Base-by-base conservation (phyloP, 2,113 vertebrate species). In the Tachuris rubrigastra region DNA sequence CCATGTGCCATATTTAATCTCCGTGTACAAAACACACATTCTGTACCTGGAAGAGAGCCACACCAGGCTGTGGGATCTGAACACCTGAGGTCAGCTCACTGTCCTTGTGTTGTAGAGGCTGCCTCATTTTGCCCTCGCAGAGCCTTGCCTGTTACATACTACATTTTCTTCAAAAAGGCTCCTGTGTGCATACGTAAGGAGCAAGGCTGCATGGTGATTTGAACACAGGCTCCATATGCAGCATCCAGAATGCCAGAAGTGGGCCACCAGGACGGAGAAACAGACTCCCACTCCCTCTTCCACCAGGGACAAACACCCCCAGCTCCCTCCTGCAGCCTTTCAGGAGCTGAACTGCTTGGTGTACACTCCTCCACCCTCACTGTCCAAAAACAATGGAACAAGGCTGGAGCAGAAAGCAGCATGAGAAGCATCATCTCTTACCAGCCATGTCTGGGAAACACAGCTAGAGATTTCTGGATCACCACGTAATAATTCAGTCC, bases 91-190 rank as follows among this genome's bases (percentile, higher is more conserved):
- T 37, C 13, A 5, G 77, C 42, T 79, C 52, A 19, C 27, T 1
- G 10, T 44, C 53, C 47, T 35, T 47, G 24, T 58, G 39, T 49
- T 0, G 0, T 41, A 41, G 25, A 23, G 15, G 15, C 62, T 50
- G 60, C 33, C 24, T 12, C 0, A 0, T 39, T 31, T 46, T 14
- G 13, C 39, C 56, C 25, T 30, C 44, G 3, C 4, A 24, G 37
- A 80, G 41, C 52, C 42, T 62, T 4, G 8, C 55, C 55, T 73
- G 47, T 33, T 35, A 39, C 17, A 47, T 20, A 1, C 41, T 7
- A 6, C 0, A 0, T 58, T 59, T 76, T 20, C 74, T 55, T 69
- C 8, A 3, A 23, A 35, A 76, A 56, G 39, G 37, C 62, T 62
- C 72, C 28, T 13, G n/a, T 16, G 4, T 41, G 62, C 67, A 21